Conservation (phyloP, 2,888 invertebrate genomes). For the Diloba caeruleocephala region DNA sequence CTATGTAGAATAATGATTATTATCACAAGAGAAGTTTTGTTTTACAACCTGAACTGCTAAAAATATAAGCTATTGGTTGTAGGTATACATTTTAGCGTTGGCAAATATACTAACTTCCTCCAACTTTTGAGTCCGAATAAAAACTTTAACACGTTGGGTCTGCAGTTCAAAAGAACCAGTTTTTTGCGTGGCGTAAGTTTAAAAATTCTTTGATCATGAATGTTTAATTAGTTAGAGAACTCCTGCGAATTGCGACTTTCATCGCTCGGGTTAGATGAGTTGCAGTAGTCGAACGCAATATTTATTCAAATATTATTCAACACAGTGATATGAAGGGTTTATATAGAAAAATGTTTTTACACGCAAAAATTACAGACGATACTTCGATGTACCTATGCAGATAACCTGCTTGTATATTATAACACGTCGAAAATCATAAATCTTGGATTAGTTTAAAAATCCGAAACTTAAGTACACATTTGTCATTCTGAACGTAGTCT, state of each 20-base stretch:
- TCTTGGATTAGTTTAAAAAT: background rate
- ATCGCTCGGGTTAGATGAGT: constrained; percentile 52
- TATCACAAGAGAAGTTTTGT: too few species aligned
- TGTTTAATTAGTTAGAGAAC: constrained; percentile 52
- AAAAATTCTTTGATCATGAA: constrained; percentile 48
- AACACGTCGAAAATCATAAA: too few species aligned
- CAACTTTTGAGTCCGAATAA: constrained; percentile 34
- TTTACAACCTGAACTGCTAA: too few species aligned
- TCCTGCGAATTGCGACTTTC: constrained; percentile 47
- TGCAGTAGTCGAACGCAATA: constrained; percentile 52
- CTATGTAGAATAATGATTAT: too few species aligned
- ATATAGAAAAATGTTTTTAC: background rate
- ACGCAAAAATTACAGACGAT: background rate
- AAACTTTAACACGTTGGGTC: constrained; percentile 37
- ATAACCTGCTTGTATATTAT: too few species aligned
- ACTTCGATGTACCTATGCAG: too few species aligned
- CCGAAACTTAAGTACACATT: constrained; percentile 1
- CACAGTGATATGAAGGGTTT: constrained; percentile 27
- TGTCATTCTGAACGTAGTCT: constrained; percentile 3
- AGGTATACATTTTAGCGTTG: background rate
- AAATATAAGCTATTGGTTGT: too few species aligned
- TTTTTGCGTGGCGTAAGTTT: constrained; percentile 31
- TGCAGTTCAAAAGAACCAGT: constrained; percentile 34
- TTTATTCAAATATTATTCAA: constrained; percentile 69
- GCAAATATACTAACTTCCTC: constrained; percentile 4